A percentile compares a stretch with the other conserved stretches of the same genome.
These are phyloP conservation scores for Hydrozoanthus tunicans DNA, from an alignment of 64 coral and sea anemone species.

Conservation along the genomic window DNA sequence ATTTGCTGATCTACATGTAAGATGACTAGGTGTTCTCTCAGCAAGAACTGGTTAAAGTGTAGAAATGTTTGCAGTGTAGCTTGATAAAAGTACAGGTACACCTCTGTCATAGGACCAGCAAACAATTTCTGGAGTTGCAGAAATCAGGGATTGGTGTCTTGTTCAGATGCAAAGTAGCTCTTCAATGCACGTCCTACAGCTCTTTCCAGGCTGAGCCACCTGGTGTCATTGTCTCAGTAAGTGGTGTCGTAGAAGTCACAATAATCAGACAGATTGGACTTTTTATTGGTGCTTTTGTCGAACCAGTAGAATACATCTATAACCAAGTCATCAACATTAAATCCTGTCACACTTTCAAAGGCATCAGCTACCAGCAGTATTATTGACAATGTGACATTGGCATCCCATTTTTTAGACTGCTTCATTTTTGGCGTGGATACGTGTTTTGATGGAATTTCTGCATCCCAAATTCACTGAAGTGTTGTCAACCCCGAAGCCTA, in stretches of 20 bases:
- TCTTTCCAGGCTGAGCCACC: constrained; percentile 67
- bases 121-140: constrained; percentile 53
- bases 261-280: constrained; percentile 39
- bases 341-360: constrained; percentile 41
- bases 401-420: constrained; percentile 64
- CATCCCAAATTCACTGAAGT: constrained; percentile 63
- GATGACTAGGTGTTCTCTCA: constrained; percentile 47
- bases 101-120: constrained; percentile 46
- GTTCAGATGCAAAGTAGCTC: constrained; percentile 67
- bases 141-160: constrained; percentile 46
- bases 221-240: constrained; percentile 45
- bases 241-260: constrained; percentile 56
- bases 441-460: constrained; percentile 67
- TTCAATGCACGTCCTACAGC: constrained; percentile 57
- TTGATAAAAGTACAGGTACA: constrained; percentile 61
- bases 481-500: constrained; percentile 59
- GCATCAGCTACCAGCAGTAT: constrained; percentile 49
- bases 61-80: constrained; percentile 39
- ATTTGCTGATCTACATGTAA: constrained; percentile 52
- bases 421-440: constrained; percentile 37
- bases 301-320: constrained; percentile 54
- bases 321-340: constrained; percentile 58
- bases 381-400: constrained; percentile 61
- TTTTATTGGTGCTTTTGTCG: constrained; percentile 62
- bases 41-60: constrained; percentile 40